Conservation (phyloP, 2,797 vertebrate species). For the Artibeus lituratus region DNA sequence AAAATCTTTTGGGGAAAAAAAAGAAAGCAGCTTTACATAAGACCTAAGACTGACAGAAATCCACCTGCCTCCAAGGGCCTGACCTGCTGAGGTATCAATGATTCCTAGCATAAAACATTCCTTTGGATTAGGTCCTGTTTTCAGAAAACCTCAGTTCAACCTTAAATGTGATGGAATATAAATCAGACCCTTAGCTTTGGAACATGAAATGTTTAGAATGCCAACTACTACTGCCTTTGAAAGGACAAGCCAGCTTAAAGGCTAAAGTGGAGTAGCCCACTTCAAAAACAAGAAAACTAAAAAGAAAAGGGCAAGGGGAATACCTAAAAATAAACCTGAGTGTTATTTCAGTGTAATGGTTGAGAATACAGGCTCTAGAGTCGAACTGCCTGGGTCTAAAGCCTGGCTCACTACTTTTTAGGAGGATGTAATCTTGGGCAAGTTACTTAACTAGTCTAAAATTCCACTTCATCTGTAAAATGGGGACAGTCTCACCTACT, state of each 20-base stretch:
- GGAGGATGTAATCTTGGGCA: neutral
- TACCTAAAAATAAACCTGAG: slow-evolving; percentile 8
- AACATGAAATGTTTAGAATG: slow-evolving; percentile 15
- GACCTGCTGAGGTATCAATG: neutral
- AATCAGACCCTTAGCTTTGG: neutral
- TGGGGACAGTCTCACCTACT: neutral
- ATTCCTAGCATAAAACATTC: neutral
- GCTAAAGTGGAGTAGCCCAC: neutral
- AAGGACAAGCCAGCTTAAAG: neutral
- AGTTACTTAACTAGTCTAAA: neutral
- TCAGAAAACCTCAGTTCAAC: slow-evolving; percentile 48
- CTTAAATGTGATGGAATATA: slow-evolving; percentile 15
- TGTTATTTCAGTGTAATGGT: neutral
- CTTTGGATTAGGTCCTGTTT: slow-evolving; percentile 12
- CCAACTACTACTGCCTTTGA: neutral
- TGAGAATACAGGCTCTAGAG: neutral
- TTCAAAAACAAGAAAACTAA: neutral
- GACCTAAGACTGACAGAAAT: neutral
- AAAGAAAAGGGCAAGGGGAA: neutral
- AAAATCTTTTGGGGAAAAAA: no score
- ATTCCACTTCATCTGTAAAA: slow-evolving; percentile 6
- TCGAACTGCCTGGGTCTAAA: neutral
- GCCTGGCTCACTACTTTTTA: slow-evolving; percentile 2
- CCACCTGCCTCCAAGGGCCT: neutral
- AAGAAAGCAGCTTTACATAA: neutral